Conservation (phyloP, 2,113 vertebrate species). For the Cinclus cinclus region DNA sequence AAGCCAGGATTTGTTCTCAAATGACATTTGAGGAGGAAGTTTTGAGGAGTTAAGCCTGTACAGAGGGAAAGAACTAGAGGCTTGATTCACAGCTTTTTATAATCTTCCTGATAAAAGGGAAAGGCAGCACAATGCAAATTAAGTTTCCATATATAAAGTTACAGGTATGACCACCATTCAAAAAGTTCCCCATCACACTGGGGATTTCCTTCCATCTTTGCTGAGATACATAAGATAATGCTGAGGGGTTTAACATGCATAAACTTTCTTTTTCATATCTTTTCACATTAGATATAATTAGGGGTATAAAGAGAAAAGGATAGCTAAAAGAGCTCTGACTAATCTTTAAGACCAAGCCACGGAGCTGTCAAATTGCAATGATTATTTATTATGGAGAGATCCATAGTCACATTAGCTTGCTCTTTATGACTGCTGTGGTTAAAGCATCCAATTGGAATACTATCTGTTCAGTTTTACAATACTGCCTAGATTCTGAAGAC, state of each 20-base stretch:
- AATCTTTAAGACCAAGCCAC: neutral
- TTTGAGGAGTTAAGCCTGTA: neutral
- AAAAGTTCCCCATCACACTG: neutral
- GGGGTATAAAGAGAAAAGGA: neutral
- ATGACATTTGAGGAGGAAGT: neutral
- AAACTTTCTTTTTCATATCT: neutral
- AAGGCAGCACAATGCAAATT: neutral
- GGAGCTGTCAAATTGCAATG: neutral
- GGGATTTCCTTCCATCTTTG: neutral
- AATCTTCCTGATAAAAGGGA: neutral
- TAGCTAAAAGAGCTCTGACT: neutral
- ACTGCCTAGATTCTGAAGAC: neutral
- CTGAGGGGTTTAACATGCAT: neutral
- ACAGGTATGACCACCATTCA: neutral
- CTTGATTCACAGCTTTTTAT: neutral
- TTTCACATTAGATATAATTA: neutral
- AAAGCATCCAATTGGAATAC: neutral
- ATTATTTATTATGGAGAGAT: neutral
- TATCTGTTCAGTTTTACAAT: neutral
- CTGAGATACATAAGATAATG: neutral
- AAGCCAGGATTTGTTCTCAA: constrained; percentile 12
- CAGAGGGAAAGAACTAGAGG: neutral
- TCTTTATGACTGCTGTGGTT: neutral
- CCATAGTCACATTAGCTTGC: neutral
- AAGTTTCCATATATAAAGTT: neutral